These are phyloP conservation scores for Gryon sp. DNA, from an alignment of 1,140 invertebrate genomes.

Conservation along the genomic window DNA sequence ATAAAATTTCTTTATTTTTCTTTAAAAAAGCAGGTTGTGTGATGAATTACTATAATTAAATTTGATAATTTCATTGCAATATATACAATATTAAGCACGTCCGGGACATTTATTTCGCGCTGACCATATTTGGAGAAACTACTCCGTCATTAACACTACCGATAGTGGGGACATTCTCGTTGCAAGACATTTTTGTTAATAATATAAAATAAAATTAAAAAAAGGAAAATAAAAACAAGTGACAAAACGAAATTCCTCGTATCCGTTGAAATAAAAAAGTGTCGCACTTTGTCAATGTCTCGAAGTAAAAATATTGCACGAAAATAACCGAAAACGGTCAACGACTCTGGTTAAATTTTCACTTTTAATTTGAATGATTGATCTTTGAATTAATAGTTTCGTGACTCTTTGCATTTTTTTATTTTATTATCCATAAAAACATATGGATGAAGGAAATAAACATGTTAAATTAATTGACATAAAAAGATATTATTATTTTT, in stretches of 20 bases:
- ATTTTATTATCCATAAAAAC: no score
- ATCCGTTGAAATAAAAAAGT: constrained; percentile 18
- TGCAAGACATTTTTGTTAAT: constrained; percentile 28
- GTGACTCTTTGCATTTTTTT: no score
- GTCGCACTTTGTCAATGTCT: constrained; percentile 33
- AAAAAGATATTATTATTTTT: no score
- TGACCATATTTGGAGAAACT: constrained; percentile 43
- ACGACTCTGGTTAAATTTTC: constrained; percentile 20
- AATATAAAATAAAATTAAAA: constrained; percentile 10
- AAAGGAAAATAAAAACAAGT: not conserved
- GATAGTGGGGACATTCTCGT: constrained; percentile 14
- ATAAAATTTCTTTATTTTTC: constrained; percentile 2
- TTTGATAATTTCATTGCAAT: constrained; percentile 9
- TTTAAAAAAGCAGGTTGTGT: constrained; percentile 4
- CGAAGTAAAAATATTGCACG: constrained; percentile 26
- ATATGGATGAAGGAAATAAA: no score
- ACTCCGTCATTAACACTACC: constrained; percentile 25
- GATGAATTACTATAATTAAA: constrained; percentile 24
- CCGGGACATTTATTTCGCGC: constrained; percentile 1
- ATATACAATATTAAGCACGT: constrained; percentile 18
- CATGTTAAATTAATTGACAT: no score
- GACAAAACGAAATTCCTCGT: constrained; percentile 27
- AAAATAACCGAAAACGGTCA: constrained; percentile 45
- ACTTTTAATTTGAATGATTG: constrained; percentile 24
- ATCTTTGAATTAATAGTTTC: no score